Percentiles rank a stretch among this genome's conserved stretches.
phyloP scores from a whole-genome alignment of 2,797 vertebrate species.

The Enoplosus armatus region DNA sequence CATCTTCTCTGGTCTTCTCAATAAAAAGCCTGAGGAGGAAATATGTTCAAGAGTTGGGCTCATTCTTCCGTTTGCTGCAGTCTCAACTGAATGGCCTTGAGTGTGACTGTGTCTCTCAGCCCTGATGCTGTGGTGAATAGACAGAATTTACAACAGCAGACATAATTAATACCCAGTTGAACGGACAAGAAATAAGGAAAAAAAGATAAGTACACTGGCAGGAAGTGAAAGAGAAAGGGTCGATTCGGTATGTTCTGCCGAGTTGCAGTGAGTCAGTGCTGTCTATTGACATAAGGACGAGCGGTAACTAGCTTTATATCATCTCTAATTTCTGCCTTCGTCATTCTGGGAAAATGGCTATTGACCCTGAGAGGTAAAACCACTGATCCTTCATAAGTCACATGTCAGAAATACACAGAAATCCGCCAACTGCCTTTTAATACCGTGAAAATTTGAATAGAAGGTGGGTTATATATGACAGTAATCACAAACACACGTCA shows the following conservation, averaged over 20 bases:
- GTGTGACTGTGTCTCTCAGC: constrained; percentile 48
- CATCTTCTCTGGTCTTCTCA: constrained; percentile 43
- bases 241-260: constrained; percentile 23
- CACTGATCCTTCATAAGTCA: not conserved
- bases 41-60: constrained; percentile 30
- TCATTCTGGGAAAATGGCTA: constrained; percentile 15
- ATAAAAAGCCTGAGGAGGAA: constrained; percentile 54
- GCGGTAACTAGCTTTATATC: constrained; percentile 19
- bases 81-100: constrained; percentile 61
- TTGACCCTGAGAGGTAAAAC: constrained; percentile 32
- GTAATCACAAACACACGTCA: not conserved
- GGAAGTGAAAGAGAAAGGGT: constrained; percentile 37
- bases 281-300: constrained; percentile 21
- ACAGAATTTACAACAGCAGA: constrained; percentile 65
- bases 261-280: constrained; percentile 32
- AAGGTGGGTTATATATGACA: not conserved
- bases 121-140: constrained; percentile 57
- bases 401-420: not conserved
- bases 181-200: constrained; percentile 32
- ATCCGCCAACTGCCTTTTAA: not conserved
- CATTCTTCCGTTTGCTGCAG: constrained; percentile 52
- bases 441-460: not conserved
- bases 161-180: constrained; percentile 75
- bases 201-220: constrained; percentile 24
- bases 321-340: not conserved